Base-by-base conservation (phyloP, 2,797 vertebrate species). In the Mus caroli region DNA sequence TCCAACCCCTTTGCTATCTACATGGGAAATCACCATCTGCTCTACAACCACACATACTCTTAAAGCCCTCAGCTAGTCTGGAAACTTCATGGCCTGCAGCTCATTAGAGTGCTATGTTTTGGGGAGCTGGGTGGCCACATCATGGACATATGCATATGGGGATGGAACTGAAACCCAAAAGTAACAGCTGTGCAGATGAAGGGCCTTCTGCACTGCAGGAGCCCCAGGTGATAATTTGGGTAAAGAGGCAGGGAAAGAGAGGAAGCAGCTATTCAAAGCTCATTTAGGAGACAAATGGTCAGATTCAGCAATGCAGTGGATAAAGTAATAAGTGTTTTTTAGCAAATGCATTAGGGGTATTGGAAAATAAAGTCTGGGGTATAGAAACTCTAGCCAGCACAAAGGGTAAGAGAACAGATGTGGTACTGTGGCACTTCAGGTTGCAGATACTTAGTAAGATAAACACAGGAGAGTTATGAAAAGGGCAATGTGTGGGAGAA, bases 361-460 rank as follows among this genome's bases (percentile, higher is more conserved):
- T 82, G 92, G 82, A 90, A 87, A 88, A 40, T 75, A 77, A 85
- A 88, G 6, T 40, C 37, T 58, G 13, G 76, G 87, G 31, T 50
- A 3, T 19, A 73, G 84, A 64, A 67, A 69, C n/a, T 34, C 24
- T 14, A 43, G 31, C 58, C 43, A n/a, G 4, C 56, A 37, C 14
- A 69, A 80, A 92, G 24, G 77, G 78, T 24, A 64, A 52, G 31
- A 28, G 73, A 62, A 31, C 4, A 31, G 24, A 31, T 78, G 24
- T 10, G 62, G 54, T 24, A 58, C 56, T 1, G 1, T 76, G 52
- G 50, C 75, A 34, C 64, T 54, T 64, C 46, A 75, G 28, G 37
- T 79, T 54, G 54, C 71, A 92, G 28, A 26, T 52, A 28, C 46
- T 67, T 19, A 75, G 73, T 73, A 76, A 73, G 37, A 40, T 73